A percentile compares a stretch with the other conserved stretches of the same genome.
These are phyloP conservation scores for Macheiramphus alcinus DNA, from an alignment of 2,113 vertebrate species.

Conservation along the genomic window DNA sequence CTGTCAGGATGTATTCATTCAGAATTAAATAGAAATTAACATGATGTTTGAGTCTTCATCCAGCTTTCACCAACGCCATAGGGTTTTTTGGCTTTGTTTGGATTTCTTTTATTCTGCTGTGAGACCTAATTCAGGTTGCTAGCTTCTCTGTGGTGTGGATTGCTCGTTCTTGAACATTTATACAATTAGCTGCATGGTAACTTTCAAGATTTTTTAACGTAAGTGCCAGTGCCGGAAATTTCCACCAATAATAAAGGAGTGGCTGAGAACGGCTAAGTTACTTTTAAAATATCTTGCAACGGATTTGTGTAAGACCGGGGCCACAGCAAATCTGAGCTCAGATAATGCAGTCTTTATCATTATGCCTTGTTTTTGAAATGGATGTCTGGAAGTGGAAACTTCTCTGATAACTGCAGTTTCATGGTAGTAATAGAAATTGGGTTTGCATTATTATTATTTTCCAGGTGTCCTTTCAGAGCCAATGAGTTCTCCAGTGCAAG, in stretches of 20 bases:
- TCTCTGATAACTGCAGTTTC: background rate
- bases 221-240: accelerated
- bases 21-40: background rate
- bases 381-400: background rate
- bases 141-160: background rate
- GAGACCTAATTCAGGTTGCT: background rate
- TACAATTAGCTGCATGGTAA: background rate
- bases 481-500: slow-evolving; percentile 82
- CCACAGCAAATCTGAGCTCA: background rate
- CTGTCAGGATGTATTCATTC: background rate
- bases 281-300: background rate
- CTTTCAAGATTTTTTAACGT: background rate
- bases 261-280: background rate
- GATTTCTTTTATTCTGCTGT: background rate
- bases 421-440: background rate
- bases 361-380: background rate
- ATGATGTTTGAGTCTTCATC: background rate
- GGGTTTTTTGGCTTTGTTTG: background rate
- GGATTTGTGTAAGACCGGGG: background rate
- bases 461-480: slow-evolving; percentile 89
- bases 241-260: background rate
- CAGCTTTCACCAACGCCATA: background rate
- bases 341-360: background rate
- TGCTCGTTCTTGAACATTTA: background rate
- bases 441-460: slow-evolving; percentile 24